Percentiles rank a stretch among this genome's conserved stretches.
phyloP scores from a whole-genome alignment of 53 echinoderm and acorn worm genomes.

The Holothuria leucospilota region DNA sequence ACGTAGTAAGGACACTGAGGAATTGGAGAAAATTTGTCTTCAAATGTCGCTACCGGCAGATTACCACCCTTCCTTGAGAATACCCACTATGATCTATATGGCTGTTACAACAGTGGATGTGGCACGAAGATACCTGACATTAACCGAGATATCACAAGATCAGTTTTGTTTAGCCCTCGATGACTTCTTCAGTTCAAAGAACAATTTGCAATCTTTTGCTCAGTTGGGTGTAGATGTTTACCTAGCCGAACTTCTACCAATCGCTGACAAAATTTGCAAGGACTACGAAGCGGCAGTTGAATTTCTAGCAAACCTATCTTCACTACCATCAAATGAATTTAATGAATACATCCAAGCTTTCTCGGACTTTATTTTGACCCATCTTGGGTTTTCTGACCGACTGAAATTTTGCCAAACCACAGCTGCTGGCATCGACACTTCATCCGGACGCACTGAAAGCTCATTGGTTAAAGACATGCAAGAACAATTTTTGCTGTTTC shows the following conservation, averaged over 20 bases:
- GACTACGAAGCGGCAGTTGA: not conserved
- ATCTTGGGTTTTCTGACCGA: not conserved
- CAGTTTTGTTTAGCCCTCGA: not conserved
- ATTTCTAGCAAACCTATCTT: too few relatives aligned
- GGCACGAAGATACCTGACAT: not conserved
- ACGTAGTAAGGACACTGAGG: not conserved
- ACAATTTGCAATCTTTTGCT: not conserved
- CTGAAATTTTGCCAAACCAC: not conserved
- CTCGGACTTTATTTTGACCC: not conserved
- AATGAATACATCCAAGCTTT: not conserved
- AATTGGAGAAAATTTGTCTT: not conserved
- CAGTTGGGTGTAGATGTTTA: not conserved
- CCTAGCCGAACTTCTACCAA: slow-evolving; percentile 16
- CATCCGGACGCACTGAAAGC: not conserved
- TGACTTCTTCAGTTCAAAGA: not conserved
- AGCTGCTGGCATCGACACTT: not conserved
- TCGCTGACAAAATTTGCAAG: not conserved
- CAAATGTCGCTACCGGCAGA: not conserved
- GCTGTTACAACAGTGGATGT: not conserved
- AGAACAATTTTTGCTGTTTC: not conserved
- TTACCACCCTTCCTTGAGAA: not conserved
- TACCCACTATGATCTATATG: not conserved
- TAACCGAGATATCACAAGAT: not conserved
- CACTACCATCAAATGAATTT: too few relatives aligned
- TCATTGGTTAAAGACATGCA: not conserved